These are phyloP conservation scores for Mellilla xanthometata DNA, from an alignment of 2,888 invertebrate species.

Conservation along the genomic window DNA sequence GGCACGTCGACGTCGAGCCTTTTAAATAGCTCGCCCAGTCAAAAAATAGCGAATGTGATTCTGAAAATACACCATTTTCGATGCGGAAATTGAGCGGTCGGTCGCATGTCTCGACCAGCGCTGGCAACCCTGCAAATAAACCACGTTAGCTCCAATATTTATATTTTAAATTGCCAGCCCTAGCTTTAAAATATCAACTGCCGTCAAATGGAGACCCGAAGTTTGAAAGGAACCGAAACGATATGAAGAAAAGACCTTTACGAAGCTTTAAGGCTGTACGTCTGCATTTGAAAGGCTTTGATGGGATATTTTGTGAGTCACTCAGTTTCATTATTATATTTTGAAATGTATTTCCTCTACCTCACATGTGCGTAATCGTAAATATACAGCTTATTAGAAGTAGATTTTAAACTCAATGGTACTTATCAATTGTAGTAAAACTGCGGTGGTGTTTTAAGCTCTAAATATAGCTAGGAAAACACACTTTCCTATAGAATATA, in stretches of 20 bases:
- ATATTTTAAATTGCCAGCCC: slow-evolving; percentile 22
- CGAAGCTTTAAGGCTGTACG: slow-evolving; percentile 11
- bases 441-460: too few relatives aligned
- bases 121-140: slow-evolving; percentile 17
- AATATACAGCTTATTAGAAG: too few relatives aligned
- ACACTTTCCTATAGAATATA: too few relatives aligned
- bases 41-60: background rate
- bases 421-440: too few relatives aligned
- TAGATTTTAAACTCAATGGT: too few relatives aligned
- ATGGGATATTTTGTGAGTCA: too few relatives aligned
- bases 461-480: too few relatives aligned
- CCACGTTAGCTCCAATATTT: slow-evolving; percentile 14
- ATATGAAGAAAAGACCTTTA: slow-evolving; percentile 10
- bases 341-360: too few relatives aligned
- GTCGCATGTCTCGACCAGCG: slow-evolving; percentile 11
- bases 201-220: slow-evolving; percentile 19
- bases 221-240: slow-evolving; percentile 14
- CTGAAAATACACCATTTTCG: slow-evolving; percentile 25
- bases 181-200: slow-evolving; percentile 26
- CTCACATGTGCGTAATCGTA: too few relatives aligned
- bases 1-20: background rate
- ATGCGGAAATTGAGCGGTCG: slow-evolving; percentile 46
- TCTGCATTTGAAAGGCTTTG: background rate
- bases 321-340: too few relatives aligned
- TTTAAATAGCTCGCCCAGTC: slow-evolving; percentile 5